phyloP scores from a whole-genome alignment of 1,140 invertebrate species.

The Brachionus koreanus region DNA sequence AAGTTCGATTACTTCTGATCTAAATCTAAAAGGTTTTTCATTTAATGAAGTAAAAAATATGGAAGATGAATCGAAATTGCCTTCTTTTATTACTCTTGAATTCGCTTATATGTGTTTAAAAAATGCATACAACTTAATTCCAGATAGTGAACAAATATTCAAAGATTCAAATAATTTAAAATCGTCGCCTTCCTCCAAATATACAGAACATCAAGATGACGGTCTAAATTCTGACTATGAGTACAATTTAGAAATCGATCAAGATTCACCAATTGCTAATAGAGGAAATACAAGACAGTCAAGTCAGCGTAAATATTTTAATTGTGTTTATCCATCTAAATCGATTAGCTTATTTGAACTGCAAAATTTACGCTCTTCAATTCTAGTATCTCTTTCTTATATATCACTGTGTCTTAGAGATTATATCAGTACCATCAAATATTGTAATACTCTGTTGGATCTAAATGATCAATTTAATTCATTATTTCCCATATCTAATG shows the following conservation, averaged over 20 bases:
- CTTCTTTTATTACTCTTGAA: slow-evolving; percentile 80
- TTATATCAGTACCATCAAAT: slow-evolving; percentile 72
- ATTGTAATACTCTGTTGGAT: slow-evolving; percentile 68
- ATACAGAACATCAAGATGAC: neutral
- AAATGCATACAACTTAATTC: slow-evolving; percentile 67
- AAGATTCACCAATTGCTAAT: slow-evolving; percentile 53
- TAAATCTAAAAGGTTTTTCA: neutral
- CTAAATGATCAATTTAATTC: slow-evolving; percentile 60
- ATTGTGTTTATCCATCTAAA: slow-evolving; percentile 46
- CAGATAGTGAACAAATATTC: slow-evolving; percentile 44
- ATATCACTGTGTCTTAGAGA: slow-evolving; percentile 78
- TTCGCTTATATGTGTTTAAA: slow-evolving; percentile 80
- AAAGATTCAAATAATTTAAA: neutral
- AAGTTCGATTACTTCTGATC: slow-evolving; percentile 48
- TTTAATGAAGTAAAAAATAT: slow-evolving; percentile 11
- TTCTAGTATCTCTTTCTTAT: slow-evolving; percentile 75
- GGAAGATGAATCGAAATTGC: slow-evolving; percentile 50
- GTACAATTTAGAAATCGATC: slow-evolving; percentile 46
- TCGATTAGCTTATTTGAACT: slow-evolving; percentile 54
- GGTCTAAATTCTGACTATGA: neutral
- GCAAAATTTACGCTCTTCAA: slow-evolving; percentile 63
- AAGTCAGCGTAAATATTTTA: neutral
- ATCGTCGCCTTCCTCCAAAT: neutral
- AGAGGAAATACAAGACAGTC: neutral
- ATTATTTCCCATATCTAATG: slow-evolving; percentile 16